Evolutionary conservation across 2,113 vertebrate species (phyloP).

Genomic region (Lucifuga dentata): DNA sequence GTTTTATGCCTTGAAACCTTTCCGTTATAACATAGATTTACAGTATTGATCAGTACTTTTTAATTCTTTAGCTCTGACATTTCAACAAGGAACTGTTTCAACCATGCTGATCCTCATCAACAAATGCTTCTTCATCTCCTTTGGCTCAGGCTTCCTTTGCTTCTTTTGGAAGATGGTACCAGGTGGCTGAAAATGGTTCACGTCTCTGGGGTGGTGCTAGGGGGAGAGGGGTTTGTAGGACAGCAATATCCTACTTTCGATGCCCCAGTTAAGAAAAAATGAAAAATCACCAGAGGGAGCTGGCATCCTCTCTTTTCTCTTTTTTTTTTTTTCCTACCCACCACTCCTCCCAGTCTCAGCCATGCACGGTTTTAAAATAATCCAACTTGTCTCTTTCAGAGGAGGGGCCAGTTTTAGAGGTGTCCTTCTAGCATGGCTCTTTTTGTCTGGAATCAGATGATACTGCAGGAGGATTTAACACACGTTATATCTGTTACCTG

Average conservation of each 20-base stretch:
- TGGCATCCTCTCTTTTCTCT: conserved; percentile 60
- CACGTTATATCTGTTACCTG: no score
- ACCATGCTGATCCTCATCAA: conserved; percentile 19
- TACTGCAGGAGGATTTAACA: conserved; percentile 10
- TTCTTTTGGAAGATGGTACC: conserved; percentile 56
- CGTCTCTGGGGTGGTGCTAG: conserved; percentile 75
- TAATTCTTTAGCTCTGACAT: conserved; percentile 26
- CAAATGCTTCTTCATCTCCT: conserved; percentile 11
- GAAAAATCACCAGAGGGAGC: conserved; percentile 83
- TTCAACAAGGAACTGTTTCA: conserved; percentile 20
- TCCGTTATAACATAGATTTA: conserved; percentile 32
- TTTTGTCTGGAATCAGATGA: conserved; percentile 26
- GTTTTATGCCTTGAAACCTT: conserved; percentile 36
- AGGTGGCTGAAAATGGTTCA: conserved; percentile 86
- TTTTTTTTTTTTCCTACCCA: conserved; percentile 34
- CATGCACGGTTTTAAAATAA: conserved; percentile 72
- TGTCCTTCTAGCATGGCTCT: conserved; percentile 40
- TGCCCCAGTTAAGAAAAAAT: conserved; percentile 84
- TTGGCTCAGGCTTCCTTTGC: conserved; percentile 26
- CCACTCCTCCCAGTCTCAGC: conserved; percentile 1
- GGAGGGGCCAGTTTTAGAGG: conserved; percentile 44
- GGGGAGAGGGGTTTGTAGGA: conserved; percentile 82
- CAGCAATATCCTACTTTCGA: conserved; percentile 86
- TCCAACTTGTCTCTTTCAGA: conserved; percentile 41
- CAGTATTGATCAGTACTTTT: conserved; percentile 47